Percentiles rank a stretch among this genome's conserved stretches.
Conservation (phyloP, 2,888 invertebrate genomes). For the Drosophila colorata region DNA sequence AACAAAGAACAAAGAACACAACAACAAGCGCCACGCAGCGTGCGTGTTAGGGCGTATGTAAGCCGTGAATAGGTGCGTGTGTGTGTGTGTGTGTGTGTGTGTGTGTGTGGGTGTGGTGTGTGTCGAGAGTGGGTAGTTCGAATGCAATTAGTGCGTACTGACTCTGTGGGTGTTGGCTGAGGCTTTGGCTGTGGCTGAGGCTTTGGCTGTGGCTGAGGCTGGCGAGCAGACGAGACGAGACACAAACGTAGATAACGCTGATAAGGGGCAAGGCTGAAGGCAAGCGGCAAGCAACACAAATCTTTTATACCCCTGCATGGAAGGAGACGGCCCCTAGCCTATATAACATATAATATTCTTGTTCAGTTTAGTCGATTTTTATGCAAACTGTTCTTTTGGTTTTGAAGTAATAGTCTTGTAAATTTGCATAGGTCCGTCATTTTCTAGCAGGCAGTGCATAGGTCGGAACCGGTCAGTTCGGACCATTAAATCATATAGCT, state of each 20-base stretch:
- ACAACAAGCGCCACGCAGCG: slow-evolving; percentile 83
- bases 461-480: too few species aligned
- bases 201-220: slow-evolving; percentile 20
- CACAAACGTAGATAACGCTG: slow-evolving; percentile 62
- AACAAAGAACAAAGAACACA: slow-evolving; percentile 81
- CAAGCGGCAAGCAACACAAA: slow-evolving; percentile 33
- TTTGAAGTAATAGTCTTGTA: too few species aligned
- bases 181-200: slow-evolving; percentile 19
- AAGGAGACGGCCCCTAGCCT: too few species aligned
- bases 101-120: slow-evolving; percentile 2
- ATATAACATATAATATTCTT: too few species aligned
- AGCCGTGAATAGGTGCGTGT: slow-evolving; percentile 27
- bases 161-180: slow-evolving; percentile 11
- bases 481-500: too few species aligned
- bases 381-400: too few species aligned
- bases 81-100: slow-evolving; percentile 4
- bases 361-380: too few species aligned
- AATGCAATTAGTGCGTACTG: slow-evolving; percentile 20
- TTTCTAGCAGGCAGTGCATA: too few species aligned
- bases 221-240: slow-evolving; percentile 58
- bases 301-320: background rate
- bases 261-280: slow-evolving; percentile 12
- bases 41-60: slow-evolving; percentile 79
- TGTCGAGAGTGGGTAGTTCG: background rate
- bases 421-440: too few species aligned